Percentiles rank a stretch among this genome's conserved stretches.
Conservation (phyloP, 1,140 invertebrate species). For the Bombus superbus region DNA sequence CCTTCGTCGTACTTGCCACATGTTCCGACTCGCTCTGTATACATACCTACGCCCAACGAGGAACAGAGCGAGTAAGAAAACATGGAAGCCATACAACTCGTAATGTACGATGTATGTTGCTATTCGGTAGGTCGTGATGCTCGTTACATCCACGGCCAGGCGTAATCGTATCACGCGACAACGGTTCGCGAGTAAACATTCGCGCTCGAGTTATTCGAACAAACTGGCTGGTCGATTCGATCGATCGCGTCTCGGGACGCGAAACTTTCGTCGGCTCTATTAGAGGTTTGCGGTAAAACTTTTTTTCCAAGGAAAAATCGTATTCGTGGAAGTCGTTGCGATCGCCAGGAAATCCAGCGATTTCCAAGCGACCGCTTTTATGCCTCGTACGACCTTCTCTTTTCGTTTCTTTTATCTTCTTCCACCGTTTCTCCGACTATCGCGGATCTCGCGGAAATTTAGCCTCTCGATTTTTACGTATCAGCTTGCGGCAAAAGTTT, state of each 20-base stretch:
- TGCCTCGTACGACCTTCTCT: too few species aligned
- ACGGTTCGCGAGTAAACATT: constrained; percentile 23
- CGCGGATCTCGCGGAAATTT: not conserved
- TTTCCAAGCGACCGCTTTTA: not conserved
- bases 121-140: not conserved
- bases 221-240: not conserved
- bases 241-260: not conserved
- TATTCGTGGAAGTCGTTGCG: not conserved
- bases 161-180: constrained; percentile 37
- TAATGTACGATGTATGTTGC: not conserved
- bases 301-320: not conserved
- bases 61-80: not conserved
- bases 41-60: not conserved
- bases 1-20: too few species aligned
- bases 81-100: constrained; percentile 17
- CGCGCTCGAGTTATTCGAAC: constrained; percentile 16
- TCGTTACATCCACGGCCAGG: constrained; percentile 6
- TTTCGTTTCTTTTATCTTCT: not conserved
- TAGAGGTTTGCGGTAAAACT: not conserved
- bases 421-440: not conserved
- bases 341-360: not conserved
- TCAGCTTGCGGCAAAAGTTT: too few species aligned
- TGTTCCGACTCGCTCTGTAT: too few species aligned
- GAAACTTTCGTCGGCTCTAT: not conserved
- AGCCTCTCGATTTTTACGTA: too few species aligned